phyloP scores from a whole-genome alignment of 2,113 vertebrate genomes.

The Pomatostomus ruficeps region DNA sequence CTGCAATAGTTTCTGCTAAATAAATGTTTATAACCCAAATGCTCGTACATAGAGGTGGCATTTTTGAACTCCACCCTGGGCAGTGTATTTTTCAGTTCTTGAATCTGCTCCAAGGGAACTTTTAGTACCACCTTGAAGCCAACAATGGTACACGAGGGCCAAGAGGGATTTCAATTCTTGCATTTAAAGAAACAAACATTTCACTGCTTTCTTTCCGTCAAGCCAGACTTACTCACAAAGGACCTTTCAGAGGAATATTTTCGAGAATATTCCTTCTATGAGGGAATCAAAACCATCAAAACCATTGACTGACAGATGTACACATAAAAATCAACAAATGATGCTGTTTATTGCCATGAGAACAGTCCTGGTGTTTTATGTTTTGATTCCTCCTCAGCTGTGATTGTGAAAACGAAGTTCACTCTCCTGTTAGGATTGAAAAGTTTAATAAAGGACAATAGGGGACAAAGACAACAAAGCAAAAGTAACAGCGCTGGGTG shows the following conservation, averaged over 20 bases:
- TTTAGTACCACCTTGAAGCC: constrained; percentile 50
- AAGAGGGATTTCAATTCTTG: constrained; percentile 19
- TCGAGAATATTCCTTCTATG: background rate
- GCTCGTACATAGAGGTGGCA: constrained; percentile 1
- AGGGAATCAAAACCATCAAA: background rate
- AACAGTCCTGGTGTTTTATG: background rate
- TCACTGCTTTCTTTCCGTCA: background rate
- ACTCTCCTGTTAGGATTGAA: no score
- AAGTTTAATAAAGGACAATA: no score
- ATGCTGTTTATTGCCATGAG: background rate
- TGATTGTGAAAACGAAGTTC: no score
- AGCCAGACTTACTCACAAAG: background rate
- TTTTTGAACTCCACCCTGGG: constrained; percentile 41
- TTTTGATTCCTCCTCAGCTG: background rate
- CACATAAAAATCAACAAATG: background rate
- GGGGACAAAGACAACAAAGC: no score
- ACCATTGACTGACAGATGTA: background rate
- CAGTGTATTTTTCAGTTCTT: constrained; percentile 17
- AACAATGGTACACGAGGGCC: background rate
- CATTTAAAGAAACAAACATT: constrained; percentile 2
- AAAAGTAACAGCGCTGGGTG: no score
- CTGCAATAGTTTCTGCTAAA: constrained; percentile 36
- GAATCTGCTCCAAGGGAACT: constrained; percentile 23
- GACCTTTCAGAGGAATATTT: background rate
- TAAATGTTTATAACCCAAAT: background rate